Evolutionary conservation across 2,113 vertebrate genomes (phyloP).

Genomic region (Solenodon paradoxus): DNA sequence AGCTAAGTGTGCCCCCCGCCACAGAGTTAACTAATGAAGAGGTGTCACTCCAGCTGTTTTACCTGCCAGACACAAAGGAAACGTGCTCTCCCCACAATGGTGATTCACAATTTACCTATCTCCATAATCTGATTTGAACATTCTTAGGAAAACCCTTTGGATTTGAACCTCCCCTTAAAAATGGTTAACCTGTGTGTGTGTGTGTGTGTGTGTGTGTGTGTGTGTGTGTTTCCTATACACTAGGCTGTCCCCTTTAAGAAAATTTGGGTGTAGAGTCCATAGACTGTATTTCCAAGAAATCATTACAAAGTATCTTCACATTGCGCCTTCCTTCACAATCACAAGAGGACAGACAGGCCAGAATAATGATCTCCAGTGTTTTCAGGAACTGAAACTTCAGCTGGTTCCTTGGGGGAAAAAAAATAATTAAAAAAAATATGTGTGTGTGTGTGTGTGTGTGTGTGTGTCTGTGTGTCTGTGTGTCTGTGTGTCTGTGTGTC

Average conservation of each 20-base stretch:
- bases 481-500: too few relatives aligned
- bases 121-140: background rate
- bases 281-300: background rate
- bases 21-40: background rate
- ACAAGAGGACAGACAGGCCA: background rate
- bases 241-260: background rate
- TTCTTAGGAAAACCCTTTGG: background rate
- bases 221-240: background rate
- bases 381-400: background rate
- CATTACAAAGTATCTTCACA: background rate
- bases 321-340: background rate
- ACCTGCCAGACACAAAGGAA: background rate
- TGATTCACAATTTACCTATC: background rate
- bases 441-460: too few relatives aligned
- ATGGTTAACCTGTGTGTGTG: background rate
- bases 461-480: too few relatives aligned
- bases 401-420: background rate
- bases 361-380: background rate
- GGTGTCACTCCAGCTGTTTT: background rate
- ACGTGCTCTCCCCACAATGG: background rate
- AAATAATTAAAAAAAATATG: too few relatives aligned
- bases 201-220: background rate
- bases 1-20: background rate
- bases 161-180: background rate
- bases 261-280: background rate